phyloP scores from a whole-genome alignment of 37 sponge, comb jelly and placozoan species.

The Axinella damicornis region DNA sequence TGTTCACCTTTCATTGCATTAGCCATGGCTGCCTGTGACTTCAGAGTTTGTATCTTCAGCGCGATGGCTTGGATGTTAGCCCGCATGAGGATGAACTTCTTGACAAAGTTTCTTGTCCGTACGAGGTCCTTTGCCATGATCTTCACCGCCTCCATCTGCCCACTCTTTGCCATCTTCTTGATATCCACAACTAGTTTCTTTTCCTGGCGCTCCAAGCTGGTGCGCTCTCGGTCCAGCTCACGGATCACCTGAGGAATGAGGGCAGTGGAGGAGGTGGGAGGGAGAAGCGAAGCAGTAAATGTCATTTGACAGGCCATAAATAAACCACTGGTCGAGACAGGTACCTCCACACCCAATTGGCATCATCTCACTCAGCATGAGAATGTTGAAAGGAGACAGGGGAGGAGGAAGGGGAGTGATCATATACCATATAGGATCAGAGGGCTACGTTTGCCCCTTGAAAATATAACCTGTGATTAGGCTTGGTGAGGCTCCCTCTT shows the following conservation, averaged over 20 bases:
- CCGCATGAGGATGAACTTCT: conserved; percentile 97
- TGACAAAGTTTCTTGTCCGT: conserved; percentile 89
- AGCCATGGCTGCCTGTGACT: conserved; percentile 97
- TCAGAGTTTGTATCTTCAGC: conserved; percentile 92
- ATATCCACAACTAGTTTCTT: conserved; percentile 96
- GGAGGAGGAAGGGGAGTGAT: too few relatives aligned
- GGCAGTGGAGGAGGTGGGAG: too few relatives aligned
- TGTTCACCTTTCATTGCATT: conserved; percentile 93
- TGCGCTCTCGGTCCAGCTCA: conserved; percentile 90
- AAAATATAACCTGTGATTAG: too few relatives aligned
- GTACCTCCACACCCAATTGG: too few relatives aligned
- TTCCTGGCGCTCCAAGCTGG: conserved; percentile 90
- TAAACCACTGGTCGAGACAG: too few relatives aligned
- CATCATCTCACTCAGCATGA: too few relatives aligned
- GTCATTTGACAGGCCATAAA: too few relatives aligned
- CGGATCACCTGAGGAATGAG: conserved; percentile 57
- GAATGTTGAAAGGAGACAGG: too few relatives aligned
- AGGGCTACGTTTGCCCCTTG: too few relatives aligned
- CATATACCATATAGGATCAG: too few relatives aligned
- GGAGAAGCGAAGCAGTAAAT: too few relatives aligned
- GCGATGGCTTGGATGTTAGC: conserved; percentile 97
- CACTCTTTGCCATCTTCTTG: conserved; percentile 98
- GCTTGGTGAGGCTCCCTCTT: too few relatives aligned
- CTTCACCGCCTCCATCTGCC: conserved; percentile 95
- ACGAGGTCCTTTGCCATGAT: conserved; percentile 96